Evolutionary conservation across 2,797 vertebrate genomes (phyloP).

Genomic region (Cryptoblepharus egeriae): DNA sequence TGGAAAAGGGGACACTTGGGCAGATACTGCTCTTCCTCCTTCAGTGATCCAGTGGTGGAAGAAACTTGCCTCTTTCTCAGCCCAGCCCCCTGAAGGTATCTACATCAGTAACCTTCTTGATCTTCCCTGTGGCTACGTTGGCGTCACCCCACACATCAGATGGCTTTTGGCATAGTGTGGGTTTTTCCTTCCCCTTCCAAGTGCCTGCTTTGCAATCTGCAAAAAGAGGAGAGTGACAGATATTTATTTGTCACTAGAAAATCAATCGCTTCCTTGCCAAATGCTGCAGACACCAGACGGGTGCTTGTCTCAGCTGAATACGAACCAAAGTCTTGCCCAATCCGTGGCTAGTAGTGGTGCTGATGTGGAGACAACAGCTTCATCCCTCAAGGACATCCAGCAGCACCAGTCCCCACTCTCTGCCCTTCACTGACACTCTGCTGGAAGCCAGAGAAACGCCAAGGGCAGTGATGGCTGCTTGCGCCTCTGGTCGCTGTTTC

Average conservation of each 20-base stretch:
- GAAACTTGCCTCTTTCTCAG: not conserved
- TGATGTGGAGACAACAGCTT: not conserved
- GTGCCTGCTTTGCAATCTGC: not conserved
- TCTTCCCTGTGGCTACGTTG: not conserved
- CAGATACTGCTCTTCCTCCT: not conserved
- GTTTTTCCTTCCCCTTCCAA: not conserved
- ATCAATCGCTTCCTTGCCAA: slow-evolving; percentile 12
- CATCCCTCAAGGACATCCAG: not conserved
- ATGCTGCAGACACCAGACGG: slow-evolving; percentile 1
- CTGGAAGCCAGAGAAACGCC: not conserved
- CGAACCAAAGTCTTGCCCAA: not conserved
- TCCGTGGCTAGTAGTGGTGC: not conserved
- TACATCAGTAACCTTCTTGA: not conserved
- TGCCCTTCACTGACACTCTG: not conserved
- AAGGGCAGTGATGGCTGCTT: not conserved
- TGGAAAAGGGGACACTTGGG: not conserved
- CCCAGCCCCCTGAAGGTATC: not conserved
- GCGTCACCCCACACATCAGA: not conserved
- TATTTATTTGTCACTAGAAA: slow-evolving; percentile 22
- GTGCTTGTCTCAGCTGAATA: not conserved
- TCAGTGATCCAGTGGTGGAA: not conserved
- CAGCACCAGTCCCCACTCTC: not conserved
- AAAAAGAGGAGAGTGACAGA: slow-evolving; percentile 2
- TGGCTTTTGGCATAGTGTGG: not conserved
- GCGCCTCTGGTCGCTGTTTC: not conserved